A percentile compares a stretch with the other conserved stretches of the same genome.
These are phyloP conservation scores for Aurelia coerulea DNA, from an alignment of 30 jellyfish, hydroid and myxozoan species.

Conservation along the genomic window DNA sequence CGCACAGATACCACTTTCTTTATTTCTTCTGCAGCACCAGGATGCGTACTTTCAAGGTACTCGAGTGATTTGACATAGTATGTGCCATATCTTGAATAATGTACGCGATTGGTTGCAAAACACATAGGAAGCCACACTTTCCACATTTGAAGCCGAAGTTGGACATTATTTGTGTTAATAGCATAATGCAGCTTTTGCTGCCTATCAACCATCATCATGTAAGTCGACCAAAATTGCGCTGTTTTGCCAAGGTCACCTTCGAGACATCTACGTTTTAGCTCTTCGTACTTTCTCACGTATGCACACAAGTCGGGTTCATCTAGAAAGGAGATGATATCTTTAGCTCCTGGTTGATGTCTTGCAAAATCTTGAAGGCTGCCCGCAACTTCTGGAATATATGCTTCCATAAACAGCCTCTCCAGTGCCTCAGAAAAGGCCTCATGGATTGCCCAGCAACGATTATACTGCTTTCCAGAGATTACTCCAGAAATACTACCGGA, in stretches of 20 bases:
- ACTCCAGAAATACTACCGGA: constrained; percentile 34
- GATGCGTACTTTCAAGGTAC: constrained; percentile 21
- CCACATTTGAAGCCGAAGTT: background rate
- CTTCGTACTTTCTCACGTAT: too few relatives aligned
- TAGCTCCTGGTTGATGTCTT: too few relatives aligned
- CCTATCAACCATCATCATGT: background rate
- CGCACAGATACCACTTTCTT: constrained; percentile 18
- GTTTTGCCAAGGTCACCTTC: constrained; percentile 1
- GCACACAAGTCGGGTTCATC: too few relatives aligned
- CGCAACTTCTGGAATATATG: background rate
- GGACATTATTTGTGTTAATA: background rate
- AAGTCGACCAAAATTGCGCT: constrained; percentile 3
- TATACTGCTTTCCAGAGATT: constrained; percentile 33
- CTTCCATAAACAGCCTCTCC: background rate
- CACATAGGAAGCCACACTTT: background rate
- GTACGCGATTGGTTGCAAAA: background rate
- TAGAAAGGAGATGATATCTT: too few relatives aligned
- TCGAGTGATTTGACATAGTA: background rate
- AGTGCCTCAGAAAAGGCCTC: constrained; percentile 37
- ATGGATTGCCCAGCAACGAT: constrained; percentile 49
- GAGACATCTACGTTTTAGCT: background rate
- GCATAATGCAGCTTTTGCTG: background rate
- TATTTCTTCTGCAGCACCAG: constrained; percentile 33
- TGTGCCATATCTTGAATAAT: constrained; percentile 20
- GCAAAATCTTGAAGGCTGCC: too few relatives aligned